Evolutionary conservation across 2,113 vertebrate genomes (phyloP), one percentile per base, ranked within the genome.

Genomic region (Hippocampus zosterae): DNA sequence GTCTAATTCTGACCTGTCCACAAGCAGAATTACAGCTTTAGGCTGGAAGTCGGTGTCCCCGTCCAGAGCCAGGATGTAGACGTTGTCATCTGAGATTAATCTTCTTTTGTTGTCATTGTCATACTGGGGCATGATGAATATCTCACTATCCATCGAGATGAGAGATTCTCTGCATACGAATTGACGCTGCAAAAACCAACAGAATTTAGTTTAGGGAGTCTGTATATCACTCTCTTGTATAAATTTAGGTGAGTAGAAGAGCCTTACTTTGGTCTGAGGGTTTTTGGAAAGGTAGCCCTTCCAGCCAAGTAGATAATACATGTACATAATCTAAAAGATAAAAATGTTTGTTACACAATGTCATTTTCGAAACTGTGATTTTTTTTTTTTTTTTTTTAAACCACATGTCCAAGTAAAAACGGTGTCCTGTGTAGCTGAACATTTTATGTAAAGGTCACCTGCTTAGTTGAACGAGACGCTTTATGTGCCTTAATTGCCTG

Each of bases 21-120:
- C 85, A 19, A 94, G 85, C 50, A 94, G 79, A 76, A 93, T 88
- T 40, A 94, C 71, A 72, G 93, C 92, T 67, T 89, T 87, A 5
- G 93, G 93, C 0, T 93, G 91, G 78, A 94, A 94, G 78, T 94
- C 93, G 0, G 93, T 94, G 85, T 94, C 93, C 77, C 93, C 93
- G 4, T 94, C 93, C 72, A 94, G 80, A 68, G 93, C 93, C 85
- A 94, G 77, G 74, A 94, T 85, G 44, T 92, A 94, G 0, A 88
- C 91, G 80, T 93, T 89, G 0, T 92, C 88, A 11, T 94, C 92
- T 37, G 85, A 80, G 62, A 92, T 90, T 69, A 85, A 75, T 69
- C 69, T 91, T 68, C 90, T 90, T 70, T 91, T 92, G 71, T 73
- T 81, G 78, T 91, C 91, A 27, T 87, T 90, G 76, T 89, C 83